Base-by-base conservation (phyloP, 2,888 invertebrate species). In the Noctua fimbriata region DNA sequence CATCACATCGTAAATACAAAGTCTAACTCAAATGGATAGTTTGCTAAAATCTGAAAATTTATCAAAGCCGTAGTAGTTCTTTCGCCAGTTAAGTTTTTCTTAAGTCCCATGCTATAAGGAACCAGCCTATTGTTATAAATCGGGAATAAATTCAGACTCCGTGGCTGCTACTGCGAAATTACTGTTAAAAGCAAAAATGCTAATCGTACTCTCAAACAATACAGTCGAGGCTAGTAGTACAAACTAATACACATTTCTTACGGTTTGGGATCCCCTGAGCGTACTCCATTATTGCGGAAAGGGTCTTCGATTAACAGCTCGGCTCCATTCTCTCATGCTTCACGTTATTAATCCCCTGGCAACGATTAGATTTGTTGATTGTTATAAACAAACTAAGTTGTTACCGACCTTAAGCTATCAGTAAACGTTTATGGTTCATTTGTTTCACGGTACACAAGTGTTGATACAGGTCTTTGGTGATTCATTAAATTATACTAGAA, bases 211-310 rank as follows among this genome's bases (percentile, higher is more conserved):
- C 24, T 18, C 12, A 32, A 24, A 24, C 55, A 28, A n/a, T 18
- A 55, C 7, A 36, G 73, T 63, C 36, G 21, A 47, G 14, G 14
- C n/a, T n/a, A 58, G 47, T 63, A 28, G 76, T 18, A 24, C 36
- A 49, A 47, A 74, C 16, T 28, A 74, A 49, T 63, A 63, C 5
- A 63, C 28, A 52, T 65, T 65, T 41, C 18, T 75, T 49, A 41
- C 75, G 41, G 24, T 41, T 74, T 24, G 10, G 36, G 36, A 44
- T 44, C 32, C 65, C 66, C 32, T 47, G 66, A 66, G 76, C 4
- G n/a, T 76, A 66, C 32, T 77, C 5, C 66, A 47, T 76, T 78
- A 66, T 55, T 47, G 66, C 21, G 66, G 18, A 55, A 55, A 55
- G 52, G n/a, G n/a, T 66, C 21, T 55, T 66, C 47, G 65, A 76